A percentile compares a stretch with the other conserved stretches of the same genome.
phyloP scores from a whole-genome alignment of 2,888 invertebrate species.

The Coenonympha glycerion region DNA sequence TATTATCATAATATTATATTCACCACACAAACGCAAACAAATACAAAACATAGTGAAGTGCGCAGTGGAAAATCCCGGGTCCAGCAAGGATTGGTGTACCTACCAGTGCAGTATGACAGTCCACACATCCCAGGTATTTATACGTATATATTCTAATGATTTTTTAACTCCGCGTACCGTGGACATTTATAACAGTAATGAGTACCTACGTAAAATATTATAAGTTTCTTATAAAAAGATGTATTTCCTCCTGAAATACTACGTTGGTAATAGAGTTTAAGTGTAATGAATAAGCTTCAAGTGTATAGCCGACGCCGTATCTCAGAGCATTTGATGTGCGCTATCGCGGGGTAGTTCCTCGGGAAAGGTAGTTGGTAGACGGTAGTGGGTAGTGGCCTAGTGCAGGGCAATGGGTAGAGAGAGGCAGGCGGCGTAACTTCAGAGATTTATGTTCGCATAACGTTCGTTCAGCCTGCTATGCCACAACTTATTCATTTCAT shows the following conservation, averaged over 20 bases:
- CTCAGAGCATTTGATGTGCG: conserved; percentile 51
- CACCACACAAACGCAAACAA: no score
- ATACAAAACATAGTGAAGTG: no score
- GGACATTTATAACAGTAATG: no score
- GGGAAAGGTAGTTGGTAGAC: no score
- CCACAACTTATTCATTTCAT: conserved; percentile 66
- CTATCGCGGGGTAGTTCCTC: conserved; percentile 36
- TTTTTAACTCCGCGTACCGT: no score
- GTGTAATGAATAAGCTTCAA: conserved; percentile 55
- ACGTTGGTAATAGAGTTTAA: conserved; percentile 34
- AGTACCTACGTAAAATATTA: background rate
- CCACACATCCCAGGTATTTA: no score
- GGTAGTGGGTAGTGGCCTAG: background rate
- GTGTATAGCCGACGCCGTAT: conserved; percentile 45
- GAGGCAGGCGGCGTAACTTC: conserved; percentile 47
- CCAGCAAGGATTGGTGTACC: no score
- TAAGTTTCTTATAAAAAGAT: conserved; percentile 1
- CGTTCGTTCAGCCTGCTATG: conserved; percentile 55
- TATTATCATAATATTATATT: no score
- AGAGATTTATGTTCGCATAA: conserved; percentile 71
- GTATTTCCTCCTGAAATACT: conserved; percentile 25
- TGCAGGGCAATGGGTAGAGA: conserved; percentile 13
- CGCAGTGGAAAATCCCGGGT: no score
- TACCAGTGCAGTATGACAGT: no score
- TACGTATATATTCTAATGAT: no score